These are phyloP conservation scores for Aptenodytes patagonicus DNA, from an alignment of 2,113 vertebrate genomes.

Conservation along the genomic window DNA sequence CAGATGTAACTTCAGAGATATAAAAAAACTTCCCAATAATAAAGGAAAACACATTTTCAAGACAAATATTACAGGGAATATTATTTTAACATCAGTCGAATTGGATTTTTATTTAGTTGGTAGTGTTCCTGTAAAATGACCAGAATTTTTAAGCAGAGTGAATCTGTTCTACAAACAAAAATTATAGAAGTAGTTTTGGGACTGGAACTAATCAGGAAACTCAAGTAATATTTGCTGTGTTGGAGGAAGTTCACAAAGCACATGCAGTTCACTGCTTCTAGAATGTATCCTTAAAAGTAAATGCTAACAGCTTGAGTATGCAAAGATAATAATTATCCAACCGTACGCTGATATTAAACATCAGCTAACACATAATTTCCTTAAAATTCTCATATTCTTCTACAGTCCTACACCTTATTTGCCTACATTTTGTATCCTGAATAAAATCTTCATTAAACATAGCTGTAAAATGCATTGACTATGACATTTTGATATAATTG, in stretches of 20 bases:
- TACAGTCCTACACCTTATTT: background rate
- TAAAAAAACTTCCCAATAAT: background rate
- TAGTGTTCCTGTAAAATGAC: background rate
- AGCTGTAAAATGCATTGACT: background rate
- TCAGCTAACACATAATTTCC: background rate
- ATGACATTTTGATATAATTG: background rate
- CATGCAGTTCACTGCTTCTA: background rate
- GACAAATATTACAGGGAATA: background rate
- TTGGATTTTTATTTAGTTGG: background rate
- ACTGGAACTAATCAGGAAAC: background rate
- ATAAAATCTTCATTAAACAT: conserved; percentile 18
- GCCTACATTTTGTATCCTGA: background rate
- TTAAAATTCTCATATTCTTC: conserved; percentile 27
- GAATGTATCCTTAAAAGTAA: background rate
- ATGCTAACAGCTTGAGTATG: conserved; percentile 20
- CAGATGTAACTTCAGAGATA: background rate
- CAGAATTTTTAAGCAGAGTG: background rate
- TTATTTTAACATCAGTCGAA: background rate
- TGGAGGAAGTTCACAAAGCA: background rate
- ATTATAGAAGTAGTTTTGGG: background rate
- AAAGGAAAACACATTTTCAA: background rate
- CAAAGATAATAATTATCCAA: background rate
- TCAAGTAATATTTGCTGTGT: background rate
- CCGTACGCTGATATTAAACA: background rate
- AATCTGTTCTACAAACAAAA: background rate